A percentile compares a stretch with the other conserved stretches of the same genome.
Evolutionary conservation across 2,888 invertebrate species (phyloP).

Genomic region (Calliopum simillimum): DNA sequence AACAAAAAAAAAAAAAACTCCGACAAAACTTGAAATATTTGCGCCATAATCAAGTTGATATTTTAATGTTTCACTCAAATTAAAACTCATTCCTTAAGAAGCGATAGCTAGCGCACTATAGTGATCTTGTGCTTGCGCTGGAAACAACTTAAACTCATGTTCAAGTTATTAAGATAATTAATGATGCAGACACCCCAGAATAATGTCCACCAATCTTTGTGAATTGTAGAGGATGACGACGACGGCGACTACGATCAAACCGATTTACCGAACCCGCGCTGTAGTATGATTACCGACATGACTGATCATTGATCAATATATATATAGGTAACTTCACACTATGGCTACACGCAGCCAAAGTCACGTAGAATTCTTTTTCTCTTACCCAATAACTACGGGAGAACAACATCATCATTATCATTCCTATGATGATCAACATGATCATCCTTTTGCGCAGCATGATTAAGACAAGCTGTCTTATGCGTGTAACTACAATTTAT

Average conservation of each 20-base stretch:
- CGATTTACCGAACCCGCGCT: conserved; percentile 10
- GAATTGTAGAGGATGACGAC: background rate
- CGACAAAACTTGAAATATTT: background rate
- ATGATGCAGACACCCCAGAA: conserved; percentile 63
- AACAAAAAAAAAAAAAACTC: background rate
- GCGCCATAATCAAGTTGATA: background rate
- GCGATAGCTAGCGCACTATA: background rate
- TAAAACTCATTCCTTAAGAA: conserved; percentile 14
- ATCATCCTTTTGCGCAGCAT: background rate
- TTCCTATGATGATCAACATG: background rate
- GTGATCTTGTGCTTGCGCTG: background rate
- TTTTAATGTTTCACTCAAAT: conserved; percentile 24
- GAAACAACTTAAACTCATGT: conserved; percentile 54
- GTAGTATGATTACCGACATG: conserved; percentile 12
- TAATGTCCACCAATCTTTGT: conserved; percentile 54
- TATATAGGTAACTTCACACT: conserved; percentile 3
- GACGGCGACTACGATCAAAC: conserved; percentile 10
- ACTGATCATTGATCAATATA: conserved; percentile 21
- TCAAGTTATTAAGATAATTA: conserved; percentile 64
- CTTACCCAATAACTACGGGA: conserved; percentile 2
- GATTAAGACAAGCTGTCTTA: conserved; percentile 37
- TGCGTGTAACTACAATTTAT: conserved; percentile 65
- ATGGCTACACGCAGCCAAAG: conserved; percentile 4
- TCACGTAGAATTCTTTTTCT: conserved; percentile 30
- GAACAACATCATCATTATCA: background rate